phyloP scores from a whole-genome alignment of 1,140 invertebrate species.

The Papilio helenus region DNA sequence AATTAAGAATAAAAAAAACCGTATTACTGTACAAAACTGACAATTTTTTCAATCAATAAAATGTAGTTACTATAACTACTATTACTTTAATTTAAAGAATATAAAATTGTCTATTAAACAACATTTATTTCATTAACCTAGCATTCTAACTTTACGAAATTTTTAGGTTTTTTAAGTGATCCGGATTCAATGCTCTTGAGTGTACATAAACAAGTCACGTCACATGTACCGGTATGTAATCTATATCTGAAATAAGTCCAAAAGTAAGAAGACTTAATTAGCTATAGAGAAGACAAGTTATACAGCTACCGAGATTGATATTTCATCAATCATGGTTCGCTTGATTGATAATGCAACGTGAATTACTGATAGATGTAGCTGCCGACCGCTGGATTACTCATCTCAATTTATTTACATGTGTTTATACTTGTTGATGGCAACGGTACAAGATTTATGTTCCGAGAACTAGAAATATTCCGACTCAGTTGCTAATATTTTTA shows the following conservation, averaged over 20 bases:
- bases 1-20: too few species aligned
- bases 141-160: too few species aligned
- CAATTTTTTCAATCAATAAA: too few species aligned
- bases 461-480: conserved; percentile 16
- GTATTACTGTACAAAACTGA: too few species aligned
- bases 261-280: conserved; percentile 76
- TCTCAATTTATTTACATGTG: conserved; percentile 81
- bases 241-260: conserved; percentile 29
- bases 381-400: conserved; percentile 65
- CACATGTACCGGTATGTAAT: background rate
- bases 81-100: too few species aligned
- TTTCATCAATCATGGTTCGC: conserved; percentile 77
- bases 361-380: conserved; percentile 76
- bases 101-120: too few species aligned
- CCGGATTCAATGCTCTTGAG: too few species aligned
- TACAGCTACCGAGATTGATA: conserved; percentile 77
- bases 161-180: too few species aligned
- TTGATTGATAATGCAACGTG: conserved; percentile 81
- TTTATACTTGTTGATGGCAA: conserved; percentile 78
- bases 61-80: too few species aligned
- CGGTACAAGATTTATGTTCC: conserved; percentile 60
- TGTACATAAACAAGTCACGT: too few species aligned
- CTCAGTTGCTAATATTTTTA: conserved; percentile 27
- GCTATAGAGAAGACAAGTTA: conserved; percentile 70
- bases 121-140: too few species aligned